These are phyloP conservation scores for Chionoecetes opilio DNA, from an alignment of 1,140 invertebrate genomes.

Conservation along the genomic window DNA sequence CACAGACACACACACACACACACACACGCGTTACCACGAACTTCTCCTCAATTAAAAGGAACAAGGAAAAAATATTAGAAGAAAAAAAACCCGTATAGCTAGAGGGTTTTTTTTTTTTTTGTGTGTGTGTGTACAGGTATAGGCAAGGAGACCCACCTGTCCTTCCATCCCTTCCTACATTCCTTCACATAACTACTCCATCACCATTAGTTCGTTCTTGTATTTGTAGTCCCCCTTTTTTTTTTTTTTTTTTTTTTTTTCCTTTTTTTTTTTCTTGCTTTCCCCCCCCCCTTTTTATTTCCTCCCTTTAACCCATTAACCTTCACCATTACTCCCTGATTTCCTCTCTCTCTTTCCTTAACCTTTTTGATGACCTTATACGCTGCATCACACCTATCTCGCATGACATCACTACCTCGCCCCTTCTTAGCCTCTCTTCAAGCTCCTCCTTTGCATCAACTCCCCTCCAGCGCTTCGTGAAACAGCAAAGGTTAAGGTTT, in stretches of 20 bases:
- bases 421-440: background rate
- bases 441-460: background rate
- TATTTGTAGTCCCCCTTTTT: too few species aligned
- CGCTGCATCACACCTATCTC: background rate
- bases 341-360: background rate
- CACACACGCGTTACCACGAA: too few species aligned
- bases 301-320: background rate
- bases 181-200: background rate
- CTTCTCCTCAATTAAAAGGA: too few species aligned
- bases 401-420: background rate
- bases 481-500: too few species aligned
- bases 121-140: background rate
- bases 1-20: too few species aligned
- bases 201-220: too few species aligned
- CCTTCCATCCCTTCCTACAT: background rate
- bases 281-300: background rate
- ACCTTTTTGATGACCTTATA: background rate
- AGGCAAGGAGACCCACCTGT: background rate
- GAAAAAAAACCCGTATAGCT: too few species aligned
- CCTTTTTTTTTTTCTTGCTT: background rate
- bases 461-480: background rate
- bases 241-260: too few species aligned
- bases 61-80: too few species aligned
- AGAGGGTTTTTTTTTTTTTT: too few species aligned
- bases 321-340: background rate